A percentile compares a stretch with the other conserved stretches of the same genome.
These are phyloP conservation scores for Ophioninae sp. DNA, from an alignment of 2,888 invertebrate genomes.

Conservation along the genomic window DNA sequence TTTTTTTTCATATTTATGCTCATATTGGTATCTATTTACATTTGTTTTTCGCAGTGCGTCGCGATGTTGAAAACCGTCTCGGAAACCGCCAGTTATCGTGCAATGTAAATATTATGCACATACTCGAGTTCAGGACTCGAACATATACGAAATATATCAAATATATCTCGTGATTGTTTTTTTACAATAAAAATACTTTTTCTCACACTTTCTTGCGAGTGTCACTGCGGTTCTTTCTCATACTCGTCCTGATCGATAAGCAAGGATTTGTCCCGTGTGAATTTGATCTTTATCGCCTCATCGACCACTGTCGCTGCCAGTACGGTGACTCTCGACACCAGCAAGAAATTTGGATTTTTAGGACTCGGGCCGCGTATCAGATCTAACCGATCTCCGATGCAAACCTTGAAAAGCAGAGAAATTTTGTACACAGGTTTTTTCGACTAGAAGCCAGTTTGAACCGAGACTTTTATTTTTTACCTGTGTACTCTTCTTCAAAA, in stretches of 20 bases:
- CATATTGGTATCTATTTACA: neutral
- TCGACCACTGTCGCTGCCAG: constrained; percentile 83
- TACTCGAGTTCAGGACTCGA: neutral
- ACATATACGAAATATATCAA: neutral
- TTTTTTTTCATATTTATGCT: neutral
- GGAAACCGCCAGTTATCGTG: neutral
- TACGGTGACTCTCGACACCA: constrained; percentile 87
- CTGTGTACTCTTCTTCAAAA: constrained; percentile 88
- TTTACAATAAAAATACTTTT: neutral
- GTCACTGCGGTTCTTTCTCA: constrained; percentile 77
- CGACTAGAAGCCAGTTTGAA: neutral
- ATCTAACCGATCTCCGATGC: constrained; percentile 90
- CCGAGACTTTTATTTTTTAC: constrained; percentile 81
- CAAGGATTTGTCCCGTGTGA: constrained; percentile 87
- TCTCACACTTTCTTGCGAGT: neutral
- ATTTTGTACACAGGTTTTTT: neutral
- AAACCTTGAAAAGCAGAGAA: constrained; percentile 81
- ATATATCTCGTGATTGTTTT: neutral
- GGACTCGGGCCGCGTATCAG: constrained; percentile 86
- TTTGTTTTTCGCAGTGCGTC: constrained; percentile 65
- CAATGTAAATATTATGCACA: neutral
- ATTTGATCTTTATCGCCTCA: constrained; percentile 83
- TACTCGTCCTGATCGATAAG: constrained; percentile 88
- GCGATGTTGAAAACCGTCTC: constrained; percentile 57
- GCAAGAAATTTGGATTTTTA: constrained; percentile 86